phyloP scores from a whole-genome alignment of 2,797 vertebrate genomes.

The Anabacerthia variegaticeps region DNA sequence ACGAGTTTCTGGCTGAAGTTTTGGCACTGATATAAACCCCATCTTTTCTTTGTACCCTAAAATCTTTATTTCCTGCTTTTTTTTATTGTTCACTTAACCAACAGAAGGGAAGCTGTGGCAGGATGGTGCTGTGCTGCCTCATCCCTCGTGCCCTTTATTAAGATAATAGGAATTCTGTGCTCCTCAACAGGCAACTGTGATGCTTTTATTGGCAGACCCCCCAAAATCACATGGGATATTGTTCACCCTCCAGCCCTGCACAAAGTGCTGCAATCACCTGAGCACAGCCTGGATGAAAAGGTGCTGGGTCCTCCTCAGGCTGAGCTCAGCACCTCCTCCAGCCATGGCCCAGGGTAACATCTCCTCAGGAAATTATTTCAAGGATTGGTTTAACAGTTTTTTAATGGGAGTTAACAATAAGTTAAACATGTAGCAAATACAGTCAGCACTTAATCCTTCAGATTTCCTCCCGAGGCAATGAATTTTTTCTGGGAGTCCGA shows the following conservation, averaged over 20 bases:
- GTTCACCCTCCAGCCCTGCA: background rate
- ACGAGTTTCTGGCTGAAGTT: background rate
- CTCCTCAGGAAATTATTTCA: background rate
- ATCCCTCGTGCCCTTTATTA: background rate
- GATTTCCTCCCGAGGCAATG: background rate
- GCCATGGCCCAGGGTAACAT: background rate
- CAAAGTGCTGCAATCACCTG: accelerated
- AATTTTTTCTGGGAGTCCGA: background rate
- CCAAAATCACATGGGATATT: accelerated
- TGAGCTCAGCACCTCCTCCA: background rate
- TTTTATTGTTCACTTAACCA: background rate
- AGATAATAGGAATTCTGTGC: background rate
- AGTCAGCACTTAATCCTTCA: background rate
- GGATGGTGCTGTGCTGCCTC: background rate
- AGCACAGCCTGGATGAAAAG: background rate
- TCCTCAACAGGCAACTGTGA: background rate
- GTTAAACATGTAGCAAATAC: background rate
- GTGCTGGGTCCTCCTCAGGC: background rate
- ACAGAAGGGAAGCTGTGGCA: background rate
- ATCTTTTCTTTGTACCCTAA: background rate
- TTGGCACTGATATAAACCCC: background rate
- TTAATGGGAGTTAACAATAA: background rate
- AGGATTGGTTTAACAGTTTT: background rate
- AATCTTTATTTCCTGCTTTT: background rate
- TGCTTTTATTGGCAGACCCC: background rate